Evolutionary conservation across 2,797 vertebrate species (phyloP), one percentile per base, ranked within the genome.

Genomic region (Pelodytes ibericus): DNA sequence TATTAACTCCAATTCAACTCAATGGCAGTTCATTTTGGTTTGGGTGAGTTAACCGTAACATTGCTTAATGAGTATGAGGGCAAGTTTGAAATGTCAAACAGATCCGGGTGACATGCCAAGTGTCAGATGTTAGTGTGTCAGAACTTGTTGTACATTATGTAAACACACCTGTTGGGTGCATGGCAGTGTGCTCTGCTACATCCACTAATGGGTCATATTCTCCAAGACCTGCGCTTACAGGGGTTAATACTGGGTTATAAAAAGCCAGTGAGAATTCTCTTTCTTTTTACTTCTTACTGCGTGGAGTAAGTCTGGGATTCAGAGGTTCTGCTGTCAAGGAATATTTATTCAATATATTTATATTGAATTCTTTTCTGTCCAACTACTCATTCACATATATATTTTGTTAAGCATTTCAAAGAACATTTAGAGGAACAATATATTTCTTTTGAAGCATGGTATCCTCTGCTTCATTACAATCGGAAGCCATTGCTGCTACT

Each of bases 1-100:
- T 72, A 11, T 72, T 33, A 67, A 71, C 56, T 66, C 62, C 30
- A 30, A 53, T 72, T 60, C 56, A 61, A 71, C 66, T 41, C 59
- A 30, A 24, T 67, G 39, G 57, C 56, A 33, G 62, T 67, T 67
- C 33, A 58, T 44, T 60, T 22, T 27, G 11, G 26, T 56, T 66
- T 72, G 69, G 56, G 29, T 72, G 69, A 77, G 44, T 77, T 65
- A 36, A 78, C 75, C 56, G 57, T 36, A 72, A 61, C 30, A 24
- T 9, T 24, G 62, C 25, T 24, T 72, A 71, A 72, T 59, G 30
- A 51, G 53, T 59, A 22, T 59, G 20, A 24, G 1, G 20, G 44
- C 44, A 70, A 41, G 60, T 57, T 25, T 62, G 56, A 29, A 63
- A 18, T 26, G 47, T 57, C 20, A 36, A 24, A 70, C 44, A 59